These are phyloP conservation scores for Patella pellucida DNA, from an alignment of 2,888 invertebrate species.

Conservation along the genomic window DNA sequence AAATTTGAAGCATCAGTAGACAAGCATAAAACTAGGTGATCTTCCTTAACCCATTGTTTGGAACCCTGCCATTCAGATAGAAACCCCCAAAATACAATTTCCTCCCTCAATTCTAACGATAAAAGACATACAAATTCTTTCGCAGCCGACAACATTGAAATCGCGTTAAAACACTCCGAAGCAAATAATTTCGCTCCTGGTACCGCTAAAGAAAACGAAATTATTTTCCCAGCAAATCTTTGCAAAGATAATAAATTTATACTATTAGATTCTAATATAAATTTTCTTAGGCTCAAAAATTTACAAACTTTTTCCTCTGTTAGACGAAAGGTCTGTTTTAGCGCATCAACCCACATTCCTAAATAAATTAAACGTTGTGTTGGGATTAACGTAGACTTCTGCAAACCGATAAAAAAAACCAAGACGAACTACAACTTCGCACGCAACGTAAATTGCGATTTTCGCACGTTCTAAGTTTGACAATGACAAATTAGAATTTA, in stretches of 20 bases:
- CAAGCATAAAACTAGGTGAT: neutral
- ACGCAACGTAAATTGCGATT: too few species aligned
- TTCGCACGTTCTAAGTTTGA: too few species aligned
- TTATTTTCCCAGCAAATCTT: neutral
- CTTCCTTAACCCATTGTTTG: neutral
- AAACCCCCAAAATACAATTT: neutral
- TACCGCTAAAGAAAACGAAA: neutral
- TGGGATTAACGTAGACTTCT: too few species aligned
- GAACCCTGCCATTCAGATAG: neutral
- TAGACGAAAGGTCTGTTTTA: too few species aligned
- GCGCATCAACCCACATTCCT: too few species aligned
- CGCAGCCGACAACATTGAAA: neutral
- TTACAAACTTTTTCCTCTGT: too few species aligned
- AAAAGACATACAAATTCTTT: neutral
- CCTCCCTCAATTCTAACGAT: neutral
- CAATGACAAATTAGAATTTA: too few species aligned
- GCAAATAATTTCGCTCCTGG: neutral
- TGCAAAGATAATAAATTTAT: neutral
- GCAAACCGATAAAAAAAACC: too few species aligned
- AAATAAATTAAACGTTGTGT: too few species aligned
- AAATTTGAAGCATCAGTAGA: slow-evolving; percentile 1
- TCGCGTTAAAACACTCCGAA: neutral
- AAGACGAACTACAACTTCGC: too few species aligned
- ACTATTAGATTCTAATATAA: neutral
- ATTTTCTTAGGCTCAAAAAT: too few species aligned